Conservation (phyloP, 2,113 vertebrate genomes). For the Okapia johnstoni region DNA sequence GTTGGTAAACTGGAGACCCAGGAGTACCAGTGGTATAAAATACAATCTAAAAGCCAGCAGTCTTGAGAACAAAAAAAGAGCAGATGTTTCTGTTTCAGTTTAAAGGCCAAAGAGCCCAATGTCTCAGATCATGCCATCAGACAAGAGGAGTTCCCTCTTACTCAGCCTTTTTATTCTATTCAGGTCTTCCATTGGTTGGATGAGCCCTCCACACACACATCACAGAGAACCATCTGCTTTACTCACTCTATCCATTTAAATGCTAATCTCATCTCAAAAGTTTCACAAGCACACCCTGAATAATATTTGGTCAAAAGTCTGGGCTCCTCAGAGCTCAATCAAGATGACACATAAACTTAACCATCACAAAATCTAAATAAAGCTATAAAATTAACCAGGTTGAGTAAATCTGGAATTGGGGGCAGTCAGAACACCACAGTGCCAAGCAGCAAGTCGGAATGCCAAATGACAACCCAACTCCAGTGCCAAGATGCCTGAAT, state of each 20-base stretch:
- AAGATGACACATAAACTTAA: slow-evolving; percentile 1
- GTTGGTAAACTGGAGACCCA: not conserved
- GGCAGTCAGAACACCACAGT: not conserved
- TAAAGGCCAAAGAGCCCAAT: not conserved
- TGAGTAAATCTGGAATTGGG: not conserved
- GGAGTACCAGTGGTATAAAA: not conserved
- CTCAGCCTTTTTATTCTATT: not conserved
- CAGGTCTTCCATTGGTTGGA: not conserved
- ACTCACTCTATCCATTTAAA: not conserved
- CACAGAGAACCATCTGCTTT: not conserved
- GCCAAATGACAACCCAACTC: not conserved
- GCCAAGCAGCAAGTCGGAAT: not conserved
- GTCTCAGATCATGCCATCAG: not conserved
- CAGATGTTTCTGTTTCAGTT: not conserved
- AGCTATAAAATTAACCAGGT: not conserved
- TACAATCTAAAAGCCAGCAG: not conserved
- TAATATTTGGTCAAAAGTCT: not conserved
- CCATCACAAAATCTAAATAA: not conserved
- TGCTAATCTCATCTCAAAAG: not conserved
- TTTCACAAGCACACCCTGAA: not conserved
- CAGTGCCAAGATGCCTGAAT: not conserved
- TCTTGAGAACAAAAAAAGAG: not conserved
- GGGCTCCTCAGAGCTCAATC: not conserved
- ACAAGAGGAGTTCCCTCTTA: not conserved
- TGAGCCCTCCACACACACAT: not conserved